Conservation (phyloP, 2,797 vertebrate genomes). For the Sus cebifrons region DNA sequence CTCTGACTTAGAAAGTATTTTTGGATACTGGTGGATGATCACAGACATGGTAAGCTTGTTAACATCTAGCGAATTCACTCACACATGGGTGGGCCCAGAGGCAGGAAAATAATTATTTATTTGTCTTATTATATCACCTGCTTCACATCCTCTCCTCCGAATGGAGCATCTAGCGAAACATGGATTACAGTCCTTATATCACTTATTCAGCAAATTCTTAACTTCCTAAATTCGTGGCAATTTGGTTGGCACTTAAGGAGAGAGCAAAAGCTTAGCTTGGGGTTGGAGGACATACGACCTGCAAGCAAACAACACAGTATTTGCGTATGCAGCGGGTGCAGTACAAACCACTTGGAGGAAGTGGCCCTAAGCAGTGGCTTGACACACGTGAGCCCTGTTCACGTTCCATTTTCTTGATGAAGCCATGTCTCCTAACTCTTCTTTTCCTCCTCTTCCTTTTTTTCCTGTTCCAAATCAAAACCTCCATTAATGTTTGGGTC, state of each 20-base stretch:
- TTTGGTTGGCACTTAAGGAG: not conserved
- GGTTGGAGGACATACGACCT: not conserved
- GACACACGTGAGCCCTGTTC: not conserved
- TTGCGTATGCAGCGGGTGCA: accelerated
- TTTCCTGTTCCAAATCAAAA: not conserved
- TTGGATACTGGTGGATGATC: not conserved
- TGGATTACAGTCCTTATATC: not conserved
- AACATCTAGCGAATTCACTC: not conserved
- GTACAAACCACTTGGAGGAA: not conserved
- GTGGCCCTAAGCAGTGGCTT: accelerated
- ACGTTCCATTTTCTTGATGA: not conserved
- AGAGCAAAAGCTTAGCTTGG: not conserved
- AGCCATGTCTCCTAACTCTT: not conserved
- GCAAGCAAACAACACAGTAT: not conserved
- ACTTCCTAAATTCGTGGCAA: not conserved
- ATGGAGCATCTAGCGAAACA: not conserved
- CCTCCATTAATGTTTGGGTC: not conserved
- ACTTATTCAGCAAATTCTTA: not conserved
- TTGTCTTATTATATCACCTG: not conserved
- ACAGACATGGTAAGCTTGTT: not conserved
- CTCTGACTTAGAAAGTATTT: not conserved
- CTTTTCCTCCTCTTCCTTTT: not conserved
- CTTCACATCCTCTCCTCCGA: not conserved
- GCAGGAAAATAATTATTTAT: not conserved
- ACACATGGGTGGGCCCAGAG: not conserved